Evolutionary conservation across 2,113 vertebrate genomes (phyloP).

Genomic region (Menidia beryllina): DNA sequence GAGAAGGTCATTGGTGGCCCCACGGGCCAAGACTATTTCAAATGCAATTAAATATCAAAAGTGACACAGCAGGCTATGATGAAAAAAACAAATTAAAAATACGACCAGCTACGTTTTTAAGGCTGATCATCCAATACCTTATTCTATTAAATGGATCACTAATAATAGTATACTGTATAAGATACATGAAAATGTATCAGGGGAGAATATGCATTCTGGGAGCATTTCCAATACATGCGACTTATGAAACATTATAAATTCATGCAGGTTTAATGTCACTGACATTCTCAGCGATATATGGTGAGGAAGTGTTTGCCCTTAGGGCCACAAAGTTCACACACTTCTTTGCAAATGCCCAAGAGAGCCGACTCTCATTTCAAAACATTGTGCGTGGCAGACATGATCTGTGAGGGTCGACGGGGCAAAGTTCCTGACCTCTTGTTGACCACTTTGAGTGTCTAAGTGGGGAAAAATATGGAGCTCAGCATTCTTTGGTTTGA

Average conservation of each 20-base stretch:
- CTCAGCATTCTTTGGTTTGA: constrained; percentile 15
- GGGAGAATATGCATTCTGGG: neutral
- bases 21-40: constrained; percentile 64
- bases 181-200: constrained; percentile 4
- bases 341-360: constrained; percentile 26
- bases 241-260: constrained; percentile 1
- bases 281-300: constrained; percentile 1
- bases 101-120: constrained; percentile 25
- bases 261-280: constrained; percentile 12
- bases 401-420: constrained; percentile 35
- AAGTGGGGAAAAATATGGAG: constrained; percentile 32
- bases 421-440: constrained; percentile 58
- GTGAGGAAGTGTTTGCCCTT: constrained; percentile 8
- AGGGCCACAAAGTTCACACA: constrained; percentile 15
- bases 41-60: constrained; percentile 61
- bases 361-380: constrained; percentile 60
- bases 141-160: constrained; percentile 17
- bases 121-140: constrained; percentile 10
- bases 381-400: constrained; percentile 42
- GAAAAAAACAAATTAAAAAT: constrained; percentile 43
- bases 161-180: constrained; percentile 7
- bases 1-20: constrained; percentile 62
- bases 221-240: neutral
- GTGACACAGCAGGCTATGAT: constrained; percentile 56
- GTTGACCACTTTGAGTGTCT: constrained; percentile 51